Conservation (phyloP, 2,888 invertebrate species). For the Pyralis farinalis region DNA sequence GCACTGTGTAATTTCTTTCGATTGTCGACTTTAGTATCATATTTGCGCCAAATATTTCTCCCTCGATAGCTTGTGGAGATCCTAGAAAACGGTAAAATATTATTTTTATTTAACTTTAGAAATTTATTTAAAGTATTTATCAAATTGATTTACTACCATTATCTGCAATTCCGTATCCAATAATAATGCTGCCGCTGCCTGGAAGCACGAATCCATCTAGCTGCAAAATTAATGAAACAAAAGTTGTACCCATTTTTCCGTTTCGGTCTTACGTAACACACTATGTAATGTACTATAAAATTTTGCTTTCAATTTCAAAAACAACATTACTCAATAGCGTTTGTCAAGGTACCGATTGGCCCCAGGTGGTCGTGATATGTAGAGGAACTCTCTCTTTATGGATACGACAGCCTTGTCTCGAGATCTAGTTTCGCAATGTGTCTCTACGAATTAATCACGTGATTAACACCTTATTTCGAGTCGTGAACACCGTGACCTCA, state of each 20-base stretch:
- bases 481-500: slow-evolving; percentile 41
- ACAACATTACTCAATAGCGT: slow-evolving; percentile 5
- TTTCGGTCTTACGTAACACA: not conserved
- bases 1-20: slow-evolving; percentile 53
- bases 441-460: slow-evolving; percentile 43
- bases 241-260: not conserved
- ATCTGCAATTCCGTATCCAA: slow-evolving; percentile 86
- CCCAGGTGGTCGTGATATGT: slow-evolving; percentile 33
- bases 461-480: slow-evolving; percentile 30
- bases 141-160: slow-evolving; percentile 60
- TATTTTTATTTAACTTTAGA: not conserved
- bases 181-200: slow-evolving; percentile 82
- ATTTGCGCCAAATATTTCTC: slow-evolving; percentile 85
- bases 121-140: not conserved
- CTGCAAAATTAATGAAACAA: slow-evolving; percentile 45
- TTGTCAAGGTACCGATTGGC: slow-evolving; percentile 32
- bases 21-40: slow-evolving; percentile 82
- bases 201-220: slow-evolving; percentile 77
- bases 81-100: slow-evolving; percentile 38
- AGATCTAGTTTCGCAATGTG: slow-evolving; percentile 47
- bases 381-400: slow-evolving; percentile 34
- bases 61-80: slow-evolving; percentile 84
- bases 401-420: slow-evolving; percentile 36
- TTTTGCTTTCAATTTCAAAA: slow-evolving; percentile 1
- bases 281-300: not conserved